These are phyloP conservation scores for Eustalomyia histrio DNA, from an alignment of 2,888 invertebrate genomes.

Conservation along the genomic window DNA sequence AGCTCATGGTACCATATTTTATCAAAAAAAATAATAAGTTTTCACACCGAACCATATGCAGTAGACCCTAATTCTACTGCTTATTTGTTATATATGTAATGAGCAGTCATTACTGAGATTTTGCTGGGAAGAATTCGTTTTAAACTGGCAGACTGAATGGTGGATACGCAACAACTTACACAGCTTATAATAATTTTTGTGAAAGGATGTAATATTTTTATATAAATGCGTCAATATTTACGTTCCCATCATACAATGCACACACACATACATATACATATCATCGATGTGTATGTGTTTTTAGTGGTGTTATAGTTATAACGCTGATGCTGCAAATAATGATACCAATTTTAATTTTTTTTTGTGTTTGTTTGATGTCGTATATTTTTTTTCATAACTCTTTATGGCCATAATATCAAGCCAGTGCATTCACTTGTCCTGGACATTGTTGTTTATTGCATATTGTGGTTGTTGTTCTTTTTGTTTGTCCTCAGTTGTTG, in stretches of 20 bases:
- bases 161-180: slow-evolving; percentile 11
- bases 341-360: slow-evolving; percentile 23
- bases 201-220: slow-evolving; percentile 39
- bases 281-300: not conserved
- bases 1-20: too few species aligned
- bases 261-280: not conserved
- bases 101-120: too few species aligned
- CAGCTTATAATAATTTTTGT: slow-evolving; percentile 25
- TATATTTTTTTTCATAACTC: slow-evolving; percentile 41
- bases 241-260: slow-evolving; percentile 12
- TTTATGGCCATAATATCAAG: slow-evolving; percentile 49
- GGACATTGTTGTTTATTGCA: not conserved
- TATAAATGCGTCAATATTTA: slow-evolving; percentile 51
- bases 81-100: too few species aligned
- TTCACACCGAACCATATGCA: too few species aligned
- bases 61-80: too few species aligned
- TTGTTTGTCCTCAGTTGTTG: not conserved
- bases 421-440: slow-evolving; percentile 35
- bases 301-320: slow-evolving; percentile 40
- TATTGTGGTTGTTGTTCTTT: not conserved
- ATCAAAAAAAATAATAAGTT: too few species aligned
- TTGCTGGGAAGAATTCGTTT: too few species aligned
- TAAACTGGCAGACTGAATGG: not conserved
- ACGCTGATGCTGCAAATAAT: slow-evolving; percentile 52
- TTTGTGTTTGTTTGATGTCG: slow-evolving; percentile 2